Base-by-base conservation (phyloP, 2,113 vertebrate genomes). In the Orthonyx spaldingii region DNA sequence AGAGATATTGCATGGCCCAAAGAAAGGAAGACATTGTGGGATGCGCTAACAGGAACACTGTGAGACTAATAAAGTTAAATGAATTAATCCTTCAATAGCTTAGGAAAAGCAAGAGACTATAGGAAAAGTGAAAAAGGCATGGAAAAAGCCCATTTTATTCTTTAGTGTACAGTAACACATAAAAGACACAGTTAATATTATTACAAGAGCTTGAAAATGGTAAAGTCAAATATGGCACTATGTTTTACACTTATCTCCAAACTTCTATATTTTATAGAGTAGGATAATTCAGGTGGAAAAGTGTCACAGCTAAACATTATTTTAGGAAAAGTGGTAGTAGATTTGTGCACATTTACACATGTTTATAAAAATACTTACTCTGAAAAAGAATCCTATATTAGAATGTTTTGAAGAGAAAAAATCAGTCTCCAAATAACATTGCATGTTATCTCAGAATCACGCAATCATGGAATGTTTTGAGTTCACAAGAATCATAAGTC, bases 211-310 rank as follows among this genome's bases (percentile, higher is more conserved):
- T 68, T 80, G 28, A 35, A 70, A 69, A 70, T 57, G 3, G 15
- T 80, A 61, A 44, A 60, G 49, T 55, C 56, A 35, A 55, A 35
- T n/a, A 56, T 5, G 3, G 9, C 5, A 47, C 49, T 17, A 47
- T 8, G 0, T 47, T 76, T 76, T 52, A 61, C 6, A 7, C 1
- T 9, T 19, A 11, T 47, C 3, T 3, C 8, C 0, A 5, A 52
- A 35, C 3, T 4, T 52, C 6, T 17, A 15, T 47, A 30, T 39
- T 78, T 82, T 37, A 32, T 19, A 10, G 5, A 56, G 10, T 7
- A 61, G 13, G 74, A 46, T 9, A 80, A 63, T 47, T 47, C 19
- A 15, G 6, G 4, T 33, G 9, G 35, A 83, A 71, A 90, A 44
- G 0, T 24, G 42, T 72, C 32, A 26, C 2, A 65, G 5, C 3